phyloP scores from a whole-genome alignment of 1,140 invertebrate species.

The Drosophila tsacasi region DNA sequence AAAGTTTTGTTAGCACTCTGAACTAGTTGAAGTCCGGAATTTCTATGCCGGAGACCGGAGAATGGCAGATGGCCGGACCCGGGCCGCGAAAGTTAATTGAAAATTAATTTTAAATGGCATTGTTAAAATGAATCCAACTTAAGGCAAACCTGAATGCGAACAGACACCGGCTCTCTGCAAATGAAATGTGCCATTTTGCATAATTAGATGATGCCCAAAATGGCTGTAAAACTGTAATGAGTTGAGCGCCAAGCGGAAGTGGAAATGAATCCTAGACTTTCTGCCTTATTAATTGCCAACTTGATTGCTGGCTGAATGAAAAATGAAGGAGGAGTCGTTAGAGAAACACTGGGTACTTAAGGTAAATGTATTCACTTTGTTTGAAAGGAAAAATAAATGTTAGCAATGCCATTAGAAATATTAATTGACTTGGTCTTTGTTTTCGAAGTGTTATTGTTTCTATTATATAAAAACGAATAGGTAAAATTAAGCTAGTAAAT shows the following conservation, averaged over 20 bases:
- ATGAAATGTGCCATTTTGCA: constrained; percentile 65
- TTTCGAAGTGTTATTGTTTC: not conserved
- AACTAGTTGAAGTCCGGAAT: constrained; percentile 33
- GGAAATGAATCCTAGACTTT: constrained; percentile 32
- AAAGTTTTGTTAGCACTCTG: constrained; percentile 46
- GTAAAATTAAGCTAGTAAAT: not conserved
- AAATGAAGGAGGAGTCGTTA: constrained; percentile 10
- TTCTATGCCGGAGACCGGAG: not conserved
- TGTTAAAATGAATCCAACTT: constrained; percentile 62
- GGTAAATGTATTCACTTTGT: too few relatives aligned
- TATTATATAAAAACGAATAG: not conserved
- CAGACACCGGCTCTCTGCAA: constrained; percentile 31
- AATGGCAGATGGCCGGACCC: constrained; percentile 41
- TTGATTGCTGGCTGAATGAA: constrained; percentile 31
- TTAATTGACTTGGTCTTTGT: constrained; percentile 1
- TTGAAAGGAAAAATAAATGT: not conserved
- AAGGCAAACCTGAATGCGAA: constrained; percentile 21
- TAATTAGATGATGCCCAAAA: constrained; percentile 69
- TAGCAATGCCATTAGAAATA: not conserved
- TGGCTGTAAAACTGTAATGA: constrained; percentile 64
- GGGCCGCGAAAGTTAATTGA: constrained; percentile 70
- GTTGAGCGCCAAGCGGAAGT: constrained; percentile 30
- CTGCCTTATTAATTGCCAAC: constrained; percentile 43
- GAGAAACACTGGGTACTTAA: not conserved
- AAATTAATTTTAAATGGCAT: constrained; percentile 81